These are phyloP conservation scores for Tiliqua scincoides DNA, from an alignment of 2,113 vertebrate species.

Conservation along the genomic window DNA sequence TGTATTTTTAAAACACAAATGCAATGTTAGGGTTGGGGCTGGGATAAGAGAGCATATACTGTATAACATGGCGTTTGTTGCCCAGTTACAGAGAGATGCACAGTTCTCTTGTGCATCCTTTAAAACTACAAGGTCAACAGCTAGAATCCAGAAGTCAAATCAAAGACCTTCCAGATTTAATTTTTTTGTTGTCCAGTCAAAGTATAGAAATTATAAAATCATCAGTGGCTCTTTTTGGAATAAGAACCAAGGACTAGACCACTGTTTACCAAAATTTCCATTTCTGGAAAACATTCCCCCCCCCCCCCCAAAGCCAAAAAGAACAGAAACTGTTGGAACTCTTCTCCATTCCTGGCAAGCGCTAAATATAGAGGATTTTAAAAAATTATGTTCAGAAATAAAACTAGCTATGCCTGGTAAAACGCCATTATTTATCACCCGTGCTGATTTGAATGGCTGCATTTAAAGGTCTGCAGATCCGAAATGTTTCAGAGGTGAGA, in stretches of 20 bases:
- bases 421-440: conserved; percentile 16
- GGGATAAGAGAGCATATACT: too few relatives aligned
- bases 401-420: conserved; percentile 26
- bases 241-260: background rate
- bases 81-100: too few relatives aligned
- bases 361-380: background rate
- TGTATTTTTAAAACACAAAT: too few relatives aligned
- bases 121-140: background rate
- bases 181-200: background rate
- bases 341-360: background rate
- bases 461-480: conserved; percentile 12
- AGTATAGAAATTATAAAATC: background rate
- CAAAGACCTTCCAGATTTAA: background rate
- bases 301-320: background rate
- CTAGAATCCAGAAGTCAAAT: background rate
- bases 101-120: background rate
- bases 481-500: conserved; percentile 18
- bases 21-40: too few relatives aligned
- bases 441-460: conserved; percentile 5
- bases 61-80: too few relatives aligned
- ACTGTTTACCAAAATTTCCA: conserved; percentile 2
- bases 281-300: background rate
- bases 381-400: conserved; percentile 20
- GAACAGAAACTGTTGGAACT: background rate
- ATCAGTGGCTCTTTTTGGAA: background rate